Evolutionary conservation across 2,888 invertebrate genomes (phyloP), one percentile per base, ranked within the genome.

Genomic region (Andrena flavipes): DNA sequence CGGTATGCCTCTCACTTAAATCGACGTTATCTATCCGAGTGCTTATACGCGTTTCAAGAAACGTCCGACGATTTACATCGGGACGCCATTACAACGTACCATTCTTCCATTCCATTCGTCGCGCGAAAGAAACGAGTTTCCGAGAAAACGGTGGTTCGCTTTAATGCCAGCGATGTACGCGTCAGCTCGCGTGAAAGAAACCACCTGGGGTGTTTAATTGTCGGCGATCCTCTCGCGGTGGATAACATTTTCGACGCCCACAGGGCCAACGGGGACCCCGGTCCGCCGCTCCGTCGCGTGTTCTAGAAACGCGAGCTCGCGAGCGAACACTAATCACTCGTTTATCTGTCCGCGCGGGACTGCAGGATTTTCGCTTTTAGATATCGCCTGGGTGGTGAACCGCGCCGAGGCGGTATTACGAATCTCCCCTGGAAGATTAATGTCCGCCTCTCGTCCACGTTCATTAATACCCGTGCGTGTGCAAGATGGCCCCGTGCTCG

Each of bases 331-430:
- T 85, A 85, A 85, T 85, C 82, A 71, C 81, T 33, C 76, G 64
- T 84, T 86, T 86, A 86, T 82, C 82, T 74, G 81, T 54, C 56
- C 68, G 48, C 51, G 59, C 49, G 35, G 71, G 69, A 63, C 70
- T 74, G 85, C 82, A 77, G 76, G 76, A 84, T 82, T 87, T 67
- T 85, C 87, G 83, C 85, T 84, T 82, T 87, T 77, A 78, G 87
- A 87, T 87, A 82, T 74, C 82, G 73, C 81, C 54, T 67, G 82
- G 87, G 71, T 79, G 80, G 78, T 76, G 85, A 16, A 69, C 59
- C 42, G 35, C 48, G 30, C 64, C 64, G 54, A 64, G 48, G 56
- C 56, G 51, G 70, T 82, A 84, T 84, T 87, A 82, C 87, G 85
- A 76, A 85, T 87, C 85, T 54, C 68, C 59, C 72, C 51, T 62